Evolutionary conservation across 2,113 vertebrate genomes (phyloP), one percentile per base, ranked within the genome.

Genomic region (Hirundichthys speculiger): DNA sequence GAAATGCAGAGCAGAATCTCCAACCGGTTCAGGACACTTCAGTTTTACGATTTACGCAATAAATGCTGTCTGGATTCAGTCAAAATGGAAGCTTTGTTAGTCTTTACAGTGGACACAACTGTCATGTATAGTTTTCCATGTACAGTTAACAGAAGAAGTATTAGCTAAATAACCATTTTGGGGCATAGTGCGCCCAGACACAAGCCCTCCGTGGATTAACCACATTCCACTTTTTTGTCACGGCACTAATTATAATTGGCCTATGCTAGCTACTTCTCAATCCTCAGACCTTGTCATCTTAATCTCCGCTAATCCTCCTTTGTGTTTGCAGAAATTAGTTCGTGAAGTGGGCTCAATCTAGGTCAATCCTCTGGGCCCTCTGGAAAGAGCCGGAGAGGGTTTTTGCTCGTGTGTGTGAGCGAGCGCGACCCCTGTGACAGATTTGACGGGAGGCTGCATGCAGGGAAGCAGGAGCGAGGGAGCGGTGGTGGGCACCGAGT

Each of bases 261-360:
- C 88, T 62, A 48, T 79, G 82, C 66, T 69, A 66, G 81, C 80
- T 67, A 77, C 70, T 80, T 64, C 75, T 83, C 82, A 78, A 73
- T 84, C 82, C 84, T 70, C 75, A 84, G 64, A 88, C 86, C 79
- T 77, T 89, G 88, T 89, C 90, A 87, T 88, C 80, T 84, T 89
- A 90, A 90, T 91, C 87, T 86, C 47, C 13, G 47, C 73, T 92
- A 91, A 92, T 91, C 87, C 89, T 64, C 68, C 65, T 88, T 83
- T 87, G 79, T 89, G 86, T 88, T 85, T 73, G 65, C 59, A 86
- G 82, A 86, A 88, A 87, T 90, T 82, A 90, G 79, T 83, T 85
- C 81, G 77, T 81, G 69, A 86, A 87, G 79, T 77, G 77, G 80
- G 54, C 78, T 83, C 84, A 76, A 86, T 91, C 81, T 88, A 86